Evolutionary conservation across 1,140 invertebrate genomes (phyloP), one percentile per base, ranked within the genome.

Genomic region (Pseudomyrmex concolor): DNA sequence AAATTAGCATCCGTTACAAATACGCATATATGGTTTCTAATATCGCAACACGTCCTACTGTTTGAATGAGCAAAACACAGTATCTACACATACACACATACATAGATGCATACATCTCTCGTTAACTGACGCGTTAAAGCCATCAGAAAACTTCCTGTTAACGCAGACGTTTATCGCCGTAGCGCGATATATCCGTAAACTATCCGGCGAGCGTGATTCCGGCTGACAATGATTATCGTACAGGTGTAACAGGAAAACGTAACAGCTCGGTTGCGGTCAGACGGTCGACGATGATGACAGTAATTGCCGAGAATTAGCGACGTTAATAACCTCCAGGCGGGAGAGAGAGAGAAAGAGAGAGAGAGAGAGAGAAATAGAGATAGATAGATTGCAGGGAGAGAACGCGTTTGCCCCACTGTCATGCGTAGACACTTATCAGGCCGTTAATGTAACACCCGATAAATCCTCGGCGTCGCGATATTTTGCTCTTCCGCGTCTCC

Each of bases 231-330:
- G 71, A 88, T 88, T 88, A 88, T 88, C 85, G 86, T 87, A 71
- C 86, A 87, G 86, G 86, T 87, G 86, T 88, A 87, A 88, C 86
- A 88, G 87, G 86, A 89, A 88, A 89, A 88, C 87, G 87, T 89
- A 89, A 89, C 87, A 89, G 87, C 86, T 88, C 86, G 86, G 80
- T 87, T 76, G 86, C 84, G 78, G 83, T 78, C 84, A 72, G 86
- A 89, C 82, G 87, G 84, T 84, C 87, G 87, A 89, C 81, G 87
- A 89, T 89, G 86, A 88, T 88, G 87, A 88, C 87, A 87, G 87
- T 89, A 89, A 89, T 89, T 89, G 87, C 82, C 87, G 86, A 76
- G 87, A 89, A 88, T 89, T 88, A 87, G 77, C 87, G 86, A 85
- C 87, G 87, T 89, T 89, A 89, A 89, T 89, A 88, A 89, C 84